Conservation (phyloP, 2,797 vertebrate genomes). For the Ctenopoma multispine region DNA sequence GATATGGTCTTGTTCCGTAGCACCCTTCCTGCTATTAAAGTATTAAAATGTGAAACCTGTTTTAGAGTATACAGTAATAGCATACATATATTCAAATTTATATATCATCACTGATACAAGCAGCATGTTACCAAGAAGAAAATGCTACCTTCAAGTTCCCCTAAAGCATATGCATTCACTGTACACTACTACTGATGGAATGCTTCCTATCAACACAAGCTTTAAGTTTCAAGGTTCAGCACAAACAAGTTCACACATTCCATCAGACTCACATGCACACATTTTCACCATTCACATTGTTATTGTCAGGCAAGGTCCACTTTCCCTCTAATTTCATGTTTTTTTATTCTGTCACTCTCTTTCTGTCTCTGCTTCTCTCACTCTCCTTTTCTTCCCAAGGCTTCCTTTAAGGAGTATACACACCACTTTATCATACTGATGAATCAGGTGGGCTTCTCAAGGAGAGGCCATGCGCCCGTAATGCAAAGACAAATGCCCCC, state of each 20-base stretch:
- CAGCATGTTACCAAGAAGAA: slow-evolving; percentile 26
- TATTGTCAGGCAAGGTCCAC: slow-evolving; percentile 22
- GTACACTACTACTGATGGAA: slow-evolving; percentile 51
- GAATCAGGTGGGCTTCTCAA: slow-evolving; percentile 83
- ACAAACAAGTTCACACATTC: slow-evolving; percentile 15
- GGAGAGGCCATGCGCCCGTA: slow-evolving; percentile 80
- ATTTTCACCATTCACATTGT: neutral
- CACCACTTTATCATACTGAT: slow-evolving; percentile 84
- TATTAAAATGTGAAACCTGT: no score
- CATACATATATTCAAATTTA: slow-evolving; percentile 8
- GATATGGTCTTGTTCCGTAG: no score
- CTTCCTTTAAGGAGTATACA: slow-evolving; percentile 68
- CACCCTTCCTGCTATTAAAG: no score
- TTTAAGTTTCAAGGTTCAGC: slow-evolving; percentile 54
- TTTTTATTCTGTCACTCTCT: slow-evolving; percentile 14
- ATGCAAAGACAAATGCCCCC: slow-evolving; percentile 81
- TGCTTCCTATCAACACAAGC: slow-evolving; percentile 39
- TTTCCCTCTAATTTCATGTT: slow-evolving; percentile 19
- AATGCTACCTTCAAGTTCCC: slow-evolving; percentile 14
- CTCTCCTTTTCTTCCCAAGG: slow-evolving; percentile 62
- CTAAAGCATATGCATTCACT: slow-evolving; percentile 30
- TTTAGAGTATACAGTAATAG: no score
- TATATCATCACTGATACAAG: slow-evolving; percentile 27
- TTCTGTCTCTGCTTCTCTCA: slow-evolving; percentile 21
- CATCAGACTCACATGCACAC: slow-evolving; percentile 18